phyloP scores from a whole-genome alignment of 1,140 invertebrate genomes.

The Bacillus rossius region DNA sequence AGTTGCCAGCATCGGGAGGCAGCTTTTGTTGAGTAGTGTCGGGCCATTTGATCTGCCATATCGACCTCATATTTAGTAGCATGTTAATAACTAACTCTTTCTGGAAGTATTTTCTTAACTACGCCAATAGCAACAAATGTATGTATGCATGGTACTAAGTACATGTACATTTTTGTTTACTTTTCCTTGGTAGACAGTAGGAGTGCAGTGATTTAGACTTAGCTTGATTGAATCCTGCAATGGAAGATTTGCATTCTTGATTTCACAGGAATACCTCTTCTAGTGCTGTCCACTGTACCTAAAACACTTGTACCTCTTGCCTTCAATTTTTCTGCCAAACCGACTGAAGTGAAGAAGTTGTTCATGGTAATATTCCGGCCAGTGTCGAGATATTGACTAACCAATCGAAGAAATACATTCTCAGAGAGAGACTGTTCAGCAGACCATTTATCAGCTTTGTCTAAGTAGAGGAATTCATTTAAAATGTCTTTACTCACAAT shows the following conservation, averaged over 20 bases:
- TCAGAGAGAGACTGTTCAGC: background rate
- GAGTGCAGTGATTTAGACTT: background rate
- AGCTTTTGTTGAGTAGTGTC: conserved; percentile 14
- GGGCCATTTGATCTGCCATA: conserved; percentile 22
- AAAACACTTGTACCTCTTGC: conserved; percentile 4
- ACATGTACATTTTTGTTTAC: conserved; percentile 24
- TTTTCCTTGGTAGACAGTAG: conserved; percentile 27
- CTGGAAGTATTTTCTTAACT: conserved; percentile 20
- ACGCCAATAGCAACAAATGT: conserved; percentile 17
- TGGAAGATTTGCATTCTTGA: no score
- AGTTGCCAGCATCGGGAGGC: conserved; percentile 22
- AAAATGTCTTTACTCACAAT: conserved; percentile 34
- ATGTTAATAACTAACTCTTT: conserved; percentile 26
- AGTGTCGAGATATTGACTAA: background rate
- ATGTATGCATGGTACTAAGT: conserved; percentile 23
- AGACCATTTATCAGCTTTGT: conserved; percentile 27
- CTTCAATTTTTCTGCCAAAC: conserved; percentile 6
- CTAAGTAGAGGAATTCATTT: conserved; percentile 37
- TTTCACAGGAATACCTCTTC: background rate
- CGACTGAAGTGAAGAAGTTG: conserved; percentile 7
- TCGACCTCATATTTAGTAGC: conserved; percentile 26
- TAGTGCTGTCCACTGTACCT: conserved; percentile 20
- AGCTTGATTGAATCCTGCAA: no score
- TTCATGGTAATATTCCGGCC: conserved; percentile 7
- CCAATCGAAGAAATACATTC: conserved; percentile 3